These are phyloP conservation scores for Botrylloides violaceus DNA, from an alignment of 23 tunicate genomes.

Conservation along the genomic window DNA sequence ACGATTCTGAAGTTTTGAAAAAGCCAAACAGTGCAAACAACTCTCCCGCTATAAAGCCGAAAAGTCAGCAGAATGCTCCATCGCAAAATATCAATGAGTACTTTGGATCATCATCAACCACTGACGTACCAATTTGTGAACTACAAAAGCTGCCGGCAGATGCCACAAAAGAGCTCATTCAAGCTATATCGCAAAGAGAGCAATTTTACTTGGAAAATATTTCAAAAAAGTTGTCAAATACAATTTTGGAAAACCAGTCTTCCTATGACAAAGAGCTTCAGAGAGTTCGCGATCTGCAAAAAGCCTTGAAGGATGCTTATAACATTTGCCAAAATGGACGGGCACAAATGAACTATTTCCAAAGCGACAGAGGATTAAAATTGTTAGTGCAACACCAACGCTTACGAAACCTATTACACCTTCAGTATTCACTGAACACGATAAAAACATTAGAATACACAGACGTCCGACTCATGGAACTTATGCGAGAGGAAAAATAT, in stretches of 20 bases:
- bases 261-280: conserved; percentile 75
- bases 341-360: conserved; percentile 2
- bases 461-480: conserved; percentile 69
- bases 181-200: conserved; percentile 29
- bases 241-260: conserved; percentile 80
- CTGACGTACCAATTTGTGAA: conserved; percentile 35
- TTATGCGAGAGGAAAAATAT: conserved; percentile 78
- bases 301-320: conserved; percentile 49
- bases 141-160: conserved; percentile 24
- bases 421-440: conserved; percentile 53
- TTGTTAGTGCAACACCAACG: conserved; percentile 7
- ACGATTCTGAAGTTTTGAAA: background rate
- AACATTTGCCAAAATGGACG: conserved; percentile 55
- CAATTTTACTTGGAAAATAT: conserved; percentile 47
- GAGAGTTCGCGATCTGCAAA: conserved; percentile 64
- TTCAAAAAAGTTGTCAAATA: conserved; percentile 72
- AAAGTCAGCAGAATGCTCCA: conserved; percentile 4
- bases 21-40: background rate
- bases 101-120: background rate
- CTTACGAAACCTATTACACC: conserved; percentile 25
- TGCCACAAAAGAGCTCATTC: conserved; percentile 23
- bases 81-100: background rate
- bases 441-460: conserved; percentile 87
- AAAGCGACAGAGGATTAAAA: background rate
- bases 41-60: background rate